Conservation (phyloP, 2,797 vertebrate genomes). For the Staurois parvus region DNA sequence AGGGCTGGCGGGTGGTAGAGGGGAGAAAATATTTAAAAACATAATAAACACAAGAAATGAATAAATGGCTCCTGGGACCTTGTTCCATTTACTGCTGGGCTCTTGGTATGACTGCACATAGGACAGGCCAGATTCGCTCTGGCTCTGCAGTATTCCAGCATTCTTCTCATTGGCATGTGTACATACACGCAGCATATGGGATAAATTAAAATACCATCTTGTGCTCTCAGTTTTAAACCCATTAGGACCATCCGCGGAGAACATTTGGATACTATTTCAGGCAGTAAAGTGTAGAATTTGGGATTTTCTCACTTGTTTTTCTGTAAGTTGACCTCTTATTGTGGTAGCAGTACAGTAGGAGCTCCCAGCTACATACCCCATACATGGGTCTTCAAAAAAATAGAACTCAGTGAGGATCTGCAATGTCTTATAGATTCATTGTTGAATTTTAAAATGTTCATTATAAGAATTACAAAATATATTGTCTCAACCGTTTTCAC, state of each 20-base stretch:
- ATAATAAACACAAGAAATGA: constrained; percentile 56
- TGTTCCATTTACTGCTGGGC: constrained; percentile 42
- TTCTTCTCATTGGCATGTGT: constrained; percentile 49
- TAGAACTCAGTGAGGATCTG: background rate
- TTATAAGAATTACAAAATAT: background rate
- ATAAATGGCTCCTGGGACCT: constrained; percentile 49
- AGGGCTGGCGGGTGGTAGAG: constrained; percentile 1
- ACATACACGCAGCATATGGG: constrained; percentile 53
- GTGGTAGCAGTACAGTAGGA: background rate
- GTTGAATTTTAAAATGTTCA: background rate
- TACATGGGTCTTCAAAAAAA: background rate
- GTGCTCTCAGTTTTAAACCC: constrained; percentile 49
- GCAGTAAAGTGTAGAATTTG: background rate
- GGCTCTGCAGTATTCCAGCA: constrained; percentile 21
- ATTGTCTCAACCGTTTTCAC: too few species aligned
- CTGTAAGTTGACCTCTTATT: background rate
- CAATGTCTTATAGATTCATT: background rate
- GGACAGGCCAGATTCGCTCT: constrained; percentile 14
- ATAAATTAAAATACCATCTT: constrained; percentile 59
- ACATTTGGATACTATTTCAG: background rate
- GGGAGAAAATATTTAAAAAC: constrained; percentile 46
- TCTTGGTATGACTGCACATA: constrained; percentile 35
- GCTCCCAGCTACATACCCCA: background rate
- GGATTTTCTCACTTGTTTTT: background rate
- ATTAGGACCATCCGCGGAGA: background rate